Conservation (phyloP, 2,113 vertebrate species). For the Chaetodon auriga region DNA sequence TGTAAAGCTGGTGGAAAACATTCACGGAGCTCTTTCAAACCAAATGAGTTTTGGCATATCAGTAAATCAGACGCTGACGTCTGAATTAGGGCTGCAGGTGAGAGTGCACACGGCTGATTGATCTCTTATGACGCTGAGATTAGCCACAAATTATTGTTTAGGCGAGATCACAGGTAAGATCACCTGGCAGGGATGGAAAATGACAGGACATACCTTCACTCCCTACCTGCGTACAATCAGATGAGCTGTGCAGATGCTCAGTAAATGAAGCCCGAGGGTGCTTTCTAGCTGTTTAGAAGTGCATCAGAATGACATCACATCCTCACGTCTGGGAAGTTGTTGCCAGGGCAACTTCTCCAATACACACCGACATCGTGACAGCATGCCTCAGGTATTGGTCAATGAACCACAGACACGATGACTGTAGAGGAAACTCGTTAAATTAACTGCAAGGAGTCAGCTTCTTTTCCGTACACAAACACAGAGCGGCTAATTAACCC, state of each 20-base stretch:
- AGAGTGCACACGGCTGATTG: conserved; percentile 23
- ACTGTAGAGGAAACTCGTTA: conserved; percentile 69
- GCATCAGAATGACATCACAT: conserved; percentile 47
- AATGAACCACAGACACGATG: conserved; percentile 65
- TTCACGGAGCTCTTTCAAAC: conserved; percentile 68
- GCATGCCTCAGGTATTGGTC: conserved; percentile 66
- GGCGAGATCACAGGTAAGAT: background rate
- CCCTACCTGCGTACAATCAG: background rate
- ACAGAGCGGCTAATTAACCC: conserved; percentile 29
- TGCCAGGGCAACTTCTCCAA: conserved; percentile 61
- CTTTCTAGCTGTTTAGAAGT: conserved; percentile 12
- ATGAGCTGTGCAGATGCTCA: background rate
- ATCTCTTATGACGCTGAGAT: background rate
- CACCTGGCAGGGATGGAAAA: background rate
- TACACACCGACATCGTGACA: conserved; percentile 65
- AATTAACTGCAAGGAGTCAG: conserved; percentile 48
- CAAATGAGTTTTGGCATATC: conserved; percentile 62
- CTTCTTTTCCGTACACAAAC: conserved; percentile 44
- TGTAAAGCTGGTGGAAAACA: conserved; percentile 77
- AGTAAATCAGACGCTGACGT: conserved; percentile 38
- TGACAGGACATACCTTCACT: background rate
- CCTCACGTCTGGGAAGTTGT: conserved; percentile 34
- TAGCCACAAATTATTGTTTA: background rate
- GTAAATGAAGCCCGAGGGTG: conserved; percentile 4
- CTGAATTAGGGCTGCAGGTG: conserved; percentile 45